Base-by-base conservation (phyloP, 2,113 vertebrate genomes). In the Rallus limicola region DNA sequence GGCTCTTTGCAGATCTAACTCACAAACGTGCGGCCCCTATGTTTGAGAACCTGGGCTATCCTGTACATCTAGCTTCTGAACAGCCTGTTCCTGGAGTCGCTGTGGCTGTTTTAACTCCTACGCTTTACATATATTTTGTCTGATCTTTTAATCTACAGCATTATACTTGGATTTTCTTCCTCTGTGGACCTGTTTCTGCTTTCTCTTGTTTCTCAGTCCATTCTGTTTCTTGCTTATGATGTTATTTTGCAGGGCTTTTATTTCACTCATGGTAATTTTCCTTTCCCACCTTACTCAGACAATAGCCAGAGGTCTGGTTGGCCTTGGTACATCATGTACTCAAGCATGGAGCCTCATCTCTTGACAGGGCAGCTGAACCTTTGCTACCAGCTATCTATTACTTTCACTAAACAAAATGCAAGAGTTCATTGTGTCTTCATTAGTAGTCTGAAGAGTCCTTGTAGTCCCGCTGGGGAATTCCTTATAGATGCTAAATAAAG, bases 141-240 rank as follows among this genome's bases (percentile, higher is more conserved):
- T 92, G 36, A 50, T 92, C 10, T 86, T 88, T 86, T 70, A 81
- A 77, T 53, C 24, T 86, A 60, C 26, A 60, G 19, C n/a, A 92
- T 96, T 81, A 78, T 68, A 55, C 46, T 83, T 81, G 28, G 25
- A 64, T 80, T 83, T 88, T 76, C 29, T 68, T 92, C 59, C 34
- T 86, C 50, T 42, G 0, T 58, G n/a, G 55, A 59, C 10, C 2
- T 2, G 0, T 71, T 96, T 83, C 34, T 79, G 28, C 31, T 63
- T 78, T 71, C 59, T 38, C 68, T 86, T 4, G 33, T 85, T 72
- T 82, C 58, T 96, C 68, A 78, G 40, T 83, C 25, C 38, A 7
- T 46, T 83, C 28, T 58, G 6, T 28, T 9, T 88, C 80, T 77
- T 13, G 13, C 40, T 70, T n/a, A 34, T 94, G 46, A 19, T 48